phyloP scores from a whole-genome alignment of 2,888 invertebrate genomes.

The Cantharis rufa region DNA sequence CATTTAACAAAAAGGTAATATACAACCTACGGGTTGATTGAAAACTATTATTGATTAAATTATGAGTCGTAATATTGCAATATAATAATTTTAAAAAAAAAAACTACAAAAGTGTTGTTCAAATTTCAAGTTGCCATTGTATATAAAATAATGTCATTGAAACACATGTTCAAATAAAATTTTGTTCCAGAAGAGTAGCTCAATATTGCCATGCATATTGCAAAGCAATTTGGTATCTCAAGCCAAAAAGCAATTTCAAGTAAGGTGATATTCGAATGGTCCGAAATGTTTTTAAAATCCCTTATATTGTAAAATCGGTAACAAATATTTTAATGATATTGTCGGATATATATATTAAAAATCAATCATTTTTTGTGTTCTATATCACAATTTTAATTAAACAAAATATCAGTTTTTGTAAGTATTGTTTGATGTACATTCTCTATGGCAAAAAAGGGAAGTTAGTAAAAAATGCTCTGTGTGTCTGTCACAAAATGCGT shows the following conservation, averaged over 20 bases:
- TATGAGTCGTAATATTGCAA: background rate
- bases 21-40: too few species aligned
- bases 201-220: conserved; percentile 64
- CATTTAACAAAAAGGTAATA: background rate
- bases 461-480: background rate
- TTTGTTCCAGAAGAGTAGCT: conserved; percentile 67
- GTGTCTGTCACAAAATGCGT: background rate
- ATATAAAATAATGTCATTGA: conserved; percentile 21
- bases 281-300: conserved; percentile 54
- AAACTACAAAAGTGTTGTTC: conserved; percentile 2
- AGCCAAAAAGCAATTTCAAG: conserved; percentile 33
- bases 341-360: background rate
- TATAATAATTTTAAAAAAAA: background rate
- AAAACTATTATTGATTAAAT: background rate
- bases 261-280: conserved; percentile 45
- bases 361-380: too few species aligned
- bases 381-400: background rate
- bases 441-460: too few species aligned
- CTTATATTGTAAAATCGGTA: conserved; percentile 61
- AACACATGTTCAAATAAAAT: conserved; percentile 33
- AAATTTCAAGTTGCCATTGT: conserved; percentile 15
- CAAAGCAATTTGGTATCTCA: conserved; percentile 60
- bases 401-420: too few species aligned
- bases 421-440: too few species aligned
- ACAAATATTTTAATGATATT: background rate